phyloP scores from a whole-genome alignment of 2,888 invertebrate species.

The Macroteleia sp. region DNA sequence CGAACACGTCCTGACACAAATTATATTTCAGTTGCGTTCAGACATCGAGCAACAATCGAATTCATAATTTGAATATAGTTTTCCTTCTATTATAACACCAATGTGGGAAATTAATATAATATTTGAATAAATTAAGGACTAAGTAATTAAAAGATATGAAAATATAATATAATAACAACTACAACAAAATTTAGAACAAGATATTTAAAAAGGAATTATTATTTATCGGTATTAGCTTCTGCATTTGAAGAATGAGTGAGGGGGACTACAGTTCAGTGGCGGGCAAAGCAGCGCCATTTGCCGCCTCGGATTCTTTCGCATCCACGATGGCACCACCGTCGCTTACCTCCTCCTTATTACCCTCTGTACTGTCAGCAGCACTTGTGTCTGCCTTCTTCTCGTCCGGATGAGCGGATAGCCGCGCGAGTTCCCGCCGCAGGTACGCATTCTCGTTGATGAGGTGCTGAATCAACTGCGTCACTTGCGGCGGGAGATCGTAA shows the following conservation, averaged over 20 bases:
- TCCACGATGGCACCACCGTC: constrained; percentile 65
- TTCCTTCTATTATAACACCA: too few relatives aligned
- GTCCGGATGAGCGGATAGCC: constrained; percentile 65
- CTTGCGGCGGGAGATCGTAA: constrained; percentile 56
- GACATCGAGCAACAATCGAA: too few relatives aligned
- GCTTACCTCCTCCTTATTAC: constrained; percentile 71
- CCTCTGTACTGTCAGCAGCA: constrained; percentile 78
- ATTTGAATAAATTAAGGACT: too few relatives aligned
- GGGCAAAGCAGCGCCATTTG: constrained; percentile 32
- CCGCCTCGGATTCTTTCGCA: constrained; percentile 71
- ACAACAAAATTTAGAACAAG: too few relatives aligned
- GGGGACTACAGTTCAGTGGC: constrained; percentile 32
- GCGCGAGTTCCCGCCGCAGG: constrained; percentile 73
- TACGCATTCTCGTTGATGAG: constrained; percentile 51
- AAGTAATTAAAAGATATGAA: too few relatives aligned
- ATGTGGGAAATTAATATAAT: too few relatives aligned
- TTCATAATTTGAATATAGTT: too few relatives aligned
- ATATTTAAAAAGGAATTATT: too few relatives aligned
- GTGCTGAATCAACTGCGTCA: constrained; percentile 52
- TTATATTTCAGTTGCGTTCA: too few relatives aligned
- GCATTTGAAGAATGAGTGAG: neutral
- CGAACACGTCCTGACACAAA: too few relatives aligned
- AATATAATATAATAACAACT: too few relatives aligned
- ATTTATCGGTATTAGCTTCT: constrained; percentile 2
- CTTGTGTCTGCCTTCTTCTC: constrained; percentile 69